Conservation (phyloP, 53 echinoderm and acorn worm species). For the Temnopleurus reevesii region DNA sequence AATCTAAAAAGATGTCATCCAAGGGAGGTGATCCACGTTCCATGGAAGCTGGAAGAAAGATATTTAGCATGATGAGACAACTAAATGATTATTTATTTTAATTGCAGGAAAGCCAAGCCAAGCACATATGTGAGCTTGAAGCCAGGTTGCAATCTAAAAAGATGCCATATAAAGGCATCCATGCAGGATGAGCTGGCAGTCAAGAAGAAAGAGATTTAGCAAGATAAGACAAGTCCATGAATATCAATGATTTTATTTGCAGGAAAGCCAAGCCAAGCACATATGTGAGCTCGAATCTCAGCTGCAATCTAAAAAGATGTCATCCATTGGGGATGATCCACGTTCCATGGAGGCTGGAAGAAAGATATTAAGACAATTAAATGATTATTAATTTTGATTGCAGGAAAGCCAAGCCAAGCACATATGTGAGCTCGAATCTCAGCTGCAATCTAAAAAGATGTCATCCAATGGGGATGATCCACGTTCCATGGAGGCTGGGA, state of each 20-base stretch:
- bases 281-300: no score
- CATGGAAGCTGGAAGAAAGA: neutral
- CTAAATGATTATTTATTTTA: no score
- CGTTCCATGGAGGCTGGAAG: no score
- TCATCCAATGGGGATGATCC: neutral
- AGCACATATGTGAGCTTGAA: constrained; percentile 33
- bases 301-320: no score
- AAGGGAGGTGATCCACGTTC: neutral
- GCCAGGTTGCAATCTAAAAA: neutral
- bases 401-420: constrained; percentile 34
- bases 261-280: no score
- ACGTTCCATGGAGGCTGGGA: neutral
- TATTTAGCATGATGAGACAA: no score
- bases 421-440: constrained; percentile 14
- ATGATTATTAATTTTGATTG: no score
- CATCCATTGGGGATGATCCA: no score
- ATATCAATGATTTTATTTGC: no score
- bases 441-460: neutral
- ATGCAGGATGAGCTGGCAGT: neutral
- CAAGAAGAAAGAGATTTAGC: neutral
- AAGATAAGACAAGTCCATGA: neutral
- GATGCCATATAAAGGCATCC: neutral
- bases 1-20: neutral
- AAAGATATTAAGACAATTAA: no score
- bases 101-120: constrained; percentile 35